These are phyloP conservation scores for Hydrochoerus hydrochaeris DNA, from an alignment of 2,113 vertebrate genomes.

Conservation along the genomic window DNA sequence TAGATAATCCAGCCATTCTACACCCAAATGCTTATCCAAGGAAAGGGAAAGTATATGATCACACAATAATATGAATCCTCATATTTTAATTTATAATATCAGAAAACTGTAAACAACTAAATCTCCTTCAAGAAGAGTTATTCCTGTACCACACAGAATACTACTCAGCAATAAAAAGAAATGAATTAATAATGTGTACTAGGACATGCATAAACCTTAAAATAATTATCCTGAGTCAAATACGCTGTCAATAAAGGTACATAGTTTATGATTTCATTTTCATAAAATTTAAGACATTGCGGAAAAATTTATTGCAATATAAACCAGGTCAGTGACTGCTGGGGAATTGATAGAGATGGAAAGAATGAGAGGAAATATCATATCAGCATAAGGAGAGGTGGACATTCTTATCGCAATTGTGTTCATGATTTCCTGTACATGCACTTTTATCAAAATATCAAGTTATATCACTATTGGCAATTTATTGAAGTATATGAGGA, in stretches of 20 bases:
- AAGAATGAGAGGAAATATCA: background rate
- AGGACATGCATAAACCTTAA: background rate
- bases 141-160: background rate
- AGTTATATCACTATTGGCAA: background rate
- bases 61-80: background rate
- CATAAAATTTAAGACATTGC: background rate
- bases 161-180: background rate
- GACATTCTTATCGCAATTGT: background rate
- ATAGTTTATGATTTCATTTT: background rate
- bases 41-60: background rate
- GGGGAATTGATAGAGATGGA: background rate
- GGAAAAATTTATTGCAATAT: background rate
- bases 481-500: background rate
- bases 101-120: background rate
- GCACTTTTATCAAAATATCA: background rate
- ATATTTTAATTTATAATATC: background rate
- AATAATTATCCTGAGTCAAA: conserved; percentile 17
- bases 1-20: background rate
- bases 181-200: background rate
- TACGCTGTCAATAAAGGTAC: background rate
- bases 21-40: background rate
- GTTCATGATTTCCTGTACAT: background rate
- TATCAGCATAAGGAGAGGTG: background rate
- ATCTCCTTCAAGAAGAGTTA: background rate
- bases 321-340: background rate